These are phyloP conservation scores for Venustaconcha ellipsiformis DNA, from an alignment of 1,140 invertebrate genomes.

Conservation along the genomic window DNA sequence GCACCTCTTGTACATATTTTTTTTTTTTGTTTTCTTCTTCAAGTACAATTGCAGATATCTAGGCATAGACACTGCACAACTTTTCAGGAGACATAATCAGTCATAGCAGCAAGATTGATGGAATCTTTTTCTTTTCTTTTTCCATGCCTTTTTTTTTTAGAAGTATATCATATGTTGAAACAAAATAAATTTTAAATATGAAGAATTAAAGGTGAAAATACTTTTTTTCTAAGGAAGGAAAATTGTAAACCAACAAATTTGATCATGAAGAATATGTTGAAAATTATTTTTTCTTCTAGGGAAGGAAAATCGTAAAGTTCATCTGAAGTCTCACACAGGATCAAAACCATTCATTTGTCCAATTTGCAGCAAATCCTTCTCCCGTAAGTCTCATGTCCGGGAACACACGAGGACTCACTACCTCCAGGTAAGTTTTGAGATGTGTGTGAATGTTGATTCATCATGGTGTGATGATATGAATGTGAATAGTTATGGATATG, in stretches of 20 bases:
- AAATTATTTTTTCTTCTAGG: conserved; percentile 40
- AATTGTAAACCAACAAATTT: conserved; percentile 21
- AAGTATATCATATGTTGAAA: background rate
- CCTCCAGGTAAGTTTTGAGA: conserved; percentile 8
- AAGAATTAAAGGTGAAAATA: background rate
- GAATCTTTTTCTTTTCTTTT: background rate
- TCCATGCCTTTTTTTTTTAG: background rate
- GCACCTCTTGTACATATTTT: no score
- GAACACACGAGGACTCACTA: conserved; percentile 65
- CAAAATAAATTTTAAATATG: background rate
- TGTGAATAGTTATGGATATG: background rate
- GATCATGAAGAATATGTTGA: background rate
- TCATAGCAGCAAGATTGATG: no score
- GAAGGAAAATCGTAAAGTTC: conserved; percentile 61
- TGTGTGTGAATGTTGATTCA: background rate
- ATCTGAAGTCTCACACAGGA: conserved; percentile 78
- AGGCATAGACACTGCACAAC: no score
- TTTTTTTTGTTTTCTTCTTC: no score
- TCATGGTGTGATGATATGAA: background rate
- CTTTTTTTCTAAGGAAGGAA: background rate
- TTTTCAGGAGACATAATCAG: no score
- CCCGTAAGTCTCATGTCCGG: conserved; percentile 57
- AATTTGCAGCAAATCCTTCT: conserved; percentile 80
- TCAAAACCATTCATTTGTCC: conserved; percentile 91
- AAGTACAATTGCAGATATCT: no score